Conservation (phyloP, 2,113 vertebrate species). For the Cathartes aura region DNA sequence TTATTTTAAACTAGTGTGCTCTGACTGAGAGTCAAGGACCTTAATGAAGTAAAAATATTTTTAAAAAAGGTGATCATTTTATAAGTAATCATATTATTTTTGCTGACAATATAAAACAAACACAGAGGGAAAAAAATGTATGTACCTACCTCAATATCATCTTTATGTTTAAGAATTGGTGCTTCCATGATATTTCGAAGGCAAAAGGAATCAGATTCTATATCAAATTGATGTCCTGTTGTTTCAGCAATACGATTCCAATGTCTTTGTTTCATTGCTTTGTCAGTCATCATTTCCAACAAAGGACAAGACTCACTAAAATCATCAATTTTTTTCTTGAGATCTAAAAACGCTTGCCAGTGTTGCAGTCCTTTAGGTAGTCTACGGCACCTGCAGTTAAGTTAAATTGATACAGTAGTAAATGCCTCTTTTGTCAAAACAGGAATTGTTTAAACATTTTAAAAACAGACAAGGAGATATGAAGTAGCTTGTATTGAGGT, state of each 20-base stretch:
- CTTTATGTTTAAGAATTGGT: conserved; percentile 79
- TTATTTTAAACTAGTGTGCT: background rate
- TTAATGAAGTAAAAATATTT: background rate
- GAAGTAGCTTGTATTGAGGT: background rate
- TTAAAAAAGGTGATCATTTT: background rate
- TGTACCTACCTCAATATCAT: conserved; percentile 77
- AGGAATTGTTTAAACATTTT: background rate
- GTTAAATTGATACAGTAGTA: background rate
- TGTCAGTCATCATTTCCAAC: conserved; percentile 81
- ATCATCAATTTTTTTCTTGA: conserved; percentile 82
- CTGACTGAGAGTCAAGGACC: background rate
- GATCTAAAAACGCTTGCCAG: conserved; percentile 80
- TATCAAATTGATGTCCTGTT: conserved; percentile 76
- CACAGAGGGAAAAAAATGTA: background rate
- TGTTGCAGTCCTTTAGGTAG: conserved; percentile 81
- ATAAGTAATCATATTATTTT: background rate
- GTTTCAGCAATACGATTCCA: conserved; percentile 80
- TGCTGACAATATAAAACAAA: background rate
- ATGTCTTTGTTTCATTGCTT: conserved; percentile 80
- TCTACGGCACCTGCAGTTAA: conserved; percentile 73
- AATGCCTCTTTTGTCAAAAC: background rate
- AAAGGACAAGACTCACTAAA: conserved; percentile 80
- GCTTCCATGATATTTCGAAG: conserved; percentile 82
- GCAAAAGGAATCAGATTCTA: conserved; percentile 78
- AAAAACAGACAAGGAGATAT: background rate